Evolutionary conservation across 2,888 invertebrate species (phyloP), one percentile per base, ranked within the genome.

Genomic region (Plebejus anna): DNA sequence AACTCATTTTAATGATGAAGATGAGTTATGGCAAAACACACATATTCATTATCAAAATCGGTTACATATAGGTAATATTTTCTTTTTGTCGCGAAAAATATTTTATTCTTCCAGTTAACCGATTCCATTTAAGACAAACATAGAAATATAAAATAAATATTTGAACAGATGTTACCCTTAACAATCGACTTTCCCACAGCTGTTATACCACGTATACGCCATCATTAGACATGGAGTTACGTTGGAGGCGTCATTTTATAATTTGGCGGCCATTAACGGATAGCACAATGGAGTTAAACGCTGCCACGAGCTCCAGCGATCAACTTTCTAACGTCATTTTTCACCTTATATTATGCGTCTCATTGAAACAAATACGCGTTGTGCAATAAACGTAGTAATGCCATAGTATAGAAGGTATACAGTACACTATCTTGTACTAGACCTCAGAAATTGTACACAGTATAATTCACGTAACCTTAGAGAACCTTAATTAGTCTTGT

Each of bases 251-350:
- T 55, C 55, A 55, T 73, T 55, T 73, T 13, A 36, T 73, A 55
- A 73, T 55, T 73, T 55, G 73, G 55, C 51, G 28, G 42, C 72
- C 73, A 73, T 73, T 55, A 72, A 13, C 89, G 88, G 59, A 75
- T 75, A 16, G 16, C 75, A 75, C 75, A 75, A 61, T 75, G 75
- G 75, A 75, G 59, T 38, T 61, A 61, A 75, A 73, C 32, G 73
- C 51, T 73, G 28, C 51, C 42, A 51, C 55, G 32, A 73, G 73
- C 55, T 73, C 73, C 28, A 73, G 13, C 66, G 61, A 22, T 22
- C 28, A 22, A 75, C 61, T 75, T 75, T 84, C 82, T 84, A 84
- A 83, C 87, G 85, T 86, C 86, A 81, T 72, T 73, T 72, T 71
- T 76, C 70, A 75, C 38, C 59, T 59, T 16, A 73, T 55, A 73